A percentile compares a stretch with the other conserved stretches of the same genome.
Evolutionary conservation across 2,113 vertebrate genomes (phyloP).

Genomic region (Lophochroa leadbeateri): DNA sequence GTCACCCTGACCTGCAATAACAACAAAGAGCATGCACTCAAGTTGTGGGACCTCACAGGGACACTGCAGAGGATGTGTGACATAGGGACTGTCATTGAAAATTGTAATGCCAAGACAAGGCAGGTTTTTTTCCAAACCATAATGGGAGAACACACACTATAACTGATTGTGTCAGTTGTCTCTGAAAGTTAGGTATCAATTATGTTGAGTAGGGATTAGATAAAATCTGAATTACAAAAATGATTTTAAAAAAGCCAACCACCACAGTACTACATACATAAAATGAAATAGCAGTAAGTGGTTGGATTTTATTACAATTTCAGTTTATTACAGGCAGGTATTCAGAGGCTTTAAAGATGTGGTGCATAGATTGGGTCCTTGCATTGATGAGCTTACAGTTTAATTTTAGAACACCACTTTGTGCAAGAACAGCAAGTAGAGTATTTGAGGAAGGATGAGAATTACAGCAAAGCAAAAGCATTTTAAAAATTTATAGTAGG

Average conservation of each 20-base stretch:
- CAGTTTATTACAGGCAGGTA: background rate
- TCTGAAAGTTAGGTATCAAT: background rate
- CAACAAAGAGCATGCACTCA: accelerated
- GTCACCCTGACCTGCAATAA: background rate
- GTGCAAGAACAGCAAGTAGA: background rate
- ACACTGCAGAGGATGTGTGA: background rate
- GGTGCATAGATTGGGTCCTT: background rate
- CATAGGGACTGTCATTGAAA: background rate
- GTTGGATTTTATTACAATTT: background rate
- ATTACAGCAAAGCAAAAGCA: background rate
- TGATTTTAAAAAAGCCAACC: background rate
- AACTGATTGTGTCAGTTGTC: background rate
- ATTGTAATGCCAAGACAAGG: background rate
- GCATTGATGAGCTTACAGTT: background rate
- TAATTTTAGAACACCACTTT: background rate
- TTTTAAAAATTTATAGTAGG: background rate
- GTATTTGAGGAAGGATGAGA: background rate
- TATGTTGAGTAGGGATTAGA: background rate
- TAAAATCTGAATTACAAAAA: background rate
- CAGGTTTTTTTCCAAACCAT: background rate
- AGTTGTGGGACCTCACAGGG: background rate
- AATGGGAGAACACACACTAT: background rate
- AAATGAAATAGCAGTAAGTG: background rate
- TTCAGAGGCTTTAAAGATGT: background rate
- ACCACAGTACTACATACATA: background rate